Evolutionary conservation across 2,113 vertebrate species (phyloP).

Genomic region (Actinemys pallida): DNA sequence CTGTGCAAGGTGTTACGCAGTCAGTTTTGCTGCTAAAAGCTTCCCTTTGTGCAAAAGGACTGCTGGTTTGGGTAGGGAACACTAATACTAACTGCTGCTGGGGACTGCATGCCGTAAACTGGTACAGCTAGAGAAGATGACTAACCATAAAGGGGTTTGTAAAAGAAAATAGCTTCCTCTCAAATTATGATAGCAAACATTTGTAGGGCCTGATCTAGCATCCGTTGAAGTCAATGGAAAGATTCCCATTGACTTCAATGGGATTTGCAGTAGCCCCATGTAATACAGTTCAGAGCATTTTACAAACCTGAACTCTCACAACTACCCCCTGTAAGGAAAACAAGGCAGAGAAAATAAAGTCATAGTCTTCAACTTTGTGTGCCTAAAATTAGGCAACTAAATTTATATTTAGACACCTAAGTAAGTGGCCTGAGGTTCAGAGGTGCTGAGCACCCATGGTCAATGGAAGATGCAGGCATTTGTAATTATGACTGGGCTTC

Average conservation of each 20-base stretch:
- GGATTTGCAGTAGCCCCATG: background rate
- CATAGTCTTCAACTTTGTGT: background rate
- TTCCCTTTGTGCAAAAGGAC: background rate
- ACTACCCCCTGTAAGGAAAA: background rate
- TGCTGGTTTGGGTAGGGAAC: background rate
- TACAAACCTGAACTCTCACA: background rate
- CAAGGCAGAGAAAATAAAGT: background rate
- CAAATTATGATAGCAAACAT: background rate
- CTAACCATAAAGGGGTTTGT: constrained; percentile 18
- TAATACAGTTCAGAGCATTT: background rate
- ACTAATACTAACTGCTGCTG: background rate
- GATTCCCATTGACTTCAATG: background rate
- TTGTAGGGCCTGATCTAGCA: background rate
- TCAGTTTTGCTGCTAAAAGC: constrained; percentile 1
- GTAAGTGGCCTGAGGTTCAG: background rate
- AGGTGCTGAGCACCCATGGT: background rate
- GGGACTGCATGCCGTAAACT: background rate
- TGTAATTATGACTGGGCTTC: background rate
- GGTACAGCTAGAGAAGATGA: background rate
- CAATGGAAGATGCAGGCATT: background rate
- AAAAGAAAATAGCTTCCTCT: constrained; percentile 24
- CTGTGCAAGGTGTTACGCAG: background rate
- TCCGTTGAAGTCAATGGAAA: background rate
- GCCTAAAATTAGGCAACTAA: background rate
- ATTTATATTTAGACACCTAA: background rate